Evolutionary conservation across 2,113 vertebrate species (phyloP), one percentile per base, ranked within the genome.

Genomic region (Chaenogobius annularis): DNA sequence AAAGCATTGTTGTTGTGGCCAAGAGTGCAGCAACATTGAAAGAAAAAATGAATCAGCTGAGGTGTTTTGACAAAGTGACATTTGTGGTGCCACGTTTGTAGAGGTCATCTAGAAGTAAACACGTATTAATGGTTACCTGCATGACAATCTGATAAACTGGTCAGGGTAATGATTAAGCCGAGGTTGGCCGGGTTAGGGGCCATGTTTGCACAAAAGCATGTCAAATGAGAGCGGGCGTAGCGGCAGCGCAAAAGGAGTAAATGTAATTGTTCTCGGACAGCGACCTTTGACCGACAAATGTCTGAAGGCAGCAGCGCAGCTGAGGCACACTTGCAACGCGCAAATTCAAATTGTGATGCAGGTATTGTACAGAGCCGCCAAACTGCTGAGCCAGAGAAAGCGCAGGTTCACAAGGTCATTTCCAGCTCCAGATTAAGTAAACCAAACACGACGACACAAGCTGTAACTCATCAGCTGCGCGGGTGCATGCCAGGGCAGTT

Each of bases 51-150:
- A 74, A 89, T 80, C 80, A 73, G 81, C 66, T 62, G 69, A 87
- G 73, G 75, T 77, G 63, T 47, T 87, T 74, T 67, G 80, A 88
- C 84, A 93, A 83, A 73, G 86, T 92, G 94, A 95, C 94, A 94
- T 96, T 96, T 93, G 88, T 87, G 84, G 91, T 91, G 91, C 94
- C 90, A 78, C 85, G 93, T 94, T 94, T 93, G 93, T 94, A 95
- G 94, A 97, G 96, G 96, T 97, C 97, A 96, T 94, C 93, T 90
- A 92, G 94, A 95, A 95, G 94, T 95, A 98, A 99, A 98, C 95
- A 97, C 93, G 93, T 96, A 98, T 98, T 99, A 98, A 99, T 99
- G 96, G 95, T 97, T 98, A 98, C 96, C 96, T 89, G 93, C 94
- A 91, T 94, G 94, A 94, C 93, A 94, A 93, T 94, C 93, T 95